These are phyloP conservation scores for Lasiurus cinereus DNA, from an alignment of 2,113 vertebrate genomes.

Conservation along the genomic window DNA sequence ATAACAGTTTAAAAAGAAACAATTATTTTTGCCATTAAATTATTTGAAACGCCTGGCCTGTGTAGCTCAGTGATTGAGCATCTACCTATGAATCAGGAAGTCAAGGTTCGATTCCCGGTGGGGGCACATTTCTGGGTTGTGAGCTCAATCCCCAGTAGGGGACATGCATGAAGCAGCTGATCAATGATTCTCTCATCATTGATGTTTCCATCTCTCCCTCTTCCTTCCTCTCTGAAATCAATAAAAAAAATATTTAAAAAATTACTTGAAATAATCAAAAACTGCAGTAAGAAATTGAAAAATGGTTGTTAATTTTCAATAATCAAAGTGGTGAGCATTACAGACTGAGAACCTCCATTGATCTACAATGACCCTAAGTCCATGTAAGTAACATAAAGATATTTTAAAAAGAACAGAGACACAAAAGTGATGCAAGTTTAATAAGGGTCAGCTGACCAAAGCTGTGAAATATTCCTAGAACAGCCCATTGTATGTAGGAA, in stretches of 20 bases:
- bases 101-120: neutral
- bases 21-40: conserved; percentile 41
- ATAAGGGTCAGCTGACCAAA: neutral
- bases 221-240: neutral
- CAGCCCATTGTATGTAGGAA: neutral
- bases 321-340: conserved; percentile 39
- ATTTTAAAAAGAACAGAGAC: conserved; percentile 26
- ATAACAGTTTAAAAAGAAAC: conserved; percentile 54
- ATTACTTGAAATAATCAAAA: conserved; percentile 51
- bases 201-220: neutral
- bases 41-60: neutral
- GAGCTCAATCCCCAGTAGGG: no score
- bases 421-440: neutral
- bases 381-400: conserved; percentile 39
- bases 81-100: neutral
- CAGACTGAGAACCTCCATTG: neutral
- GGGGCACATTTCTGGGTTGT: no score
- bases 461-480: conserved; percentile 1
- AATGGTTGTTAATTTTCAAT: conserved; percentile 34
- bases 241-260: neutral
- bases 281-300: conserved; percentile 35
- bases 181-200: neutral
- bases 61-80: neutral
- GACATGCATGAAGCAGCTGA: no score
- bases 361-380: neutral